These are phyloP conservation scores for Vulpes lagopus DNA, from an alignment of 2,113 vertebrate species.

Conservation along the genomic window DNA sequence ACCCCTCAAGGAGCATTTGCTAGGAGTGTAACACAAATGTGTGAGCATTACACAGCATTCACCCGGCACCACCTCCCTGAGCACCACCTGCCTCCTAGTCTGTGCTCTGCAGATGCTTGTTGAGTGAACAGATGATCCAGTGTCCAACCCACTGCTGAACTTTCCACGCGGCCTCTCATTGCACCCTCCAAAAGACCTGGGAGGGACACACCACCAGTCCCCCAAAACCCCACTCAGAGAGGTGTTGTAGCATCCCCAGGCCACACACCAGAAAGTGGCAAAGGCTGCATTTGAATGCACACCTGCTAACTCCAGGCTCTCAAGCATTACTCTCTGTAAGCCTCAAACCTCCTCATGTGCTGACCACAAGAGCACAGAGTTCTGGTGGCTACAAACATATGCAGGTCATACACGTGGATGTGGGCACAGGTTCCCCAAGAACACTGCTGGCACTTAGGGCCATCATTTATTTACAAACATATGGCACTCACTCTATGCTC, in stretches of 20 bases:
- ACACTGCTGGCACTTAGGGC: neutral
- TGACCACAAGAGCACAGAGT: neutral
- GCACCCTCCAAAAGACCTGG: neutral
- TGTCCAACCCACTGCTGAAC: neutral
- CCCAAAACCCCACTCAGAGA: neutral
- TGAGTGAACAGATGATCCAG: neutral
- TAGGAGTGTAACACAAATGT: neutral
- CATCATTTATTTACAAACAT: neutral
- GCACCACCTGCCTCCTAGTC: accelerated
- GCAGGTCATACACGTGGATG: accelerated
- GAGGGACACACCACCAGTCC: neutral
- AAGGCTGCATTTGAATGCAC: neutral
- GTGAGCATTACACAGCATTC: neutral
- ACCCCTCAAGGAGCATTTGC: too few relatives aligned
- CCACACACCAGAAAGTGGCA: neutral
- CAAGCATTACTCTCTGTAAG: neutral
- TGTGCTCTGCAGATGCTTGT: accelerated
- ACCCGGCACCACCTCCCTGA: neutral
- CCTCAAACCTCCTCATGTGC: neutral
- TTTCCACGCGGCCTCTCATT: neutral
- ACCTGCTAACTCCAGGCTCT: neutral
- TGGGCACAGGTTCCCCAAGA: neutral
- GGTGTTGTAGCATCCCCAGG: neutral
- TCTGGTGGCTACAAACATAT: too few relatives aligned
- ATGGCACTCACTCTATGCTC: neutral